Base-by-base conservation (phyloP, 2,888 invertebrate species). In the Branchinecta sandiegonensis region DNA sequence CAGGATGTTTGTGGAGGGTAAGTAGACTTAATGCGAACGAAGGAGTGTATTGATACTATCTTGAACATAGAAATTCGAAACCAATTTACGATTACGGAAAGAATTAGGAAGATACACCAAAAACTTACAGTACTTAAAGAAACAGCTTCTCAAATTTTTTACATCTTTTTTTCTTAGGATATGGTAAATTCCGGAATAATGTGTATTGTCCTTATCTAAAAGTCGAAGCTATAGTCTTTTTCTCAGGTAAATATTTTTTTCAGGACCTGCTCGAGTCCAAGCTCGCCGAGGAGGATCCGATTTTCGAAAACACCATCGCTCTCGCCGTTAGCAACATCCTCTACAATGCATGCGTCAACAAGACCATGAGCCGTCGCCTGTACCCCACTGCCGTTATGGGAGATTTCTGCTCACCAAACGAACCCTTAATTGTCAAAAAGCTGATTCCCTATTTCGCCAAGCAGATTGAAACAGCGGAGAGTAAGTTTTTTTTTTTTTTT, bases 251-350 rank as follows among this genome's bases (percentile, higher is more conserved):
- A 37, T 10, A 14, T 56, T 1, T 56, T 14, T 56, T 56, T 56
- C 70, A 75, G 71, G 71, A 74, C 63, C 70, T 76, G 50, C 71
- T 73, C 65, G 71, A 74, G 9, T 69, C 71, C 64, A 64, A 72
- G 0, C 72, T 70, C n/a, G 72, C 74, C 9, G 73, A 74, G 65
- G 69, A 73, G 12, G 71, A 73, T 68, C 47, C 69, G 8, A 71
- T 72, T 48, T 64, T 74, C 69, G 72, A 72, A 65, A 72, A 72
- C 66, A 71, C 75, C 8, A 73, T 74, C 48, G 69, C 74, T 17
- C 71, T 78, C 63, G 71, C 76, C 23, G 73, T 76, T 70, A 73
- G 74, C 65, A 74, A 74, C 68, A 71, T 78, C 67, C 70, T 77
- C 68, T 71, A 75, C 70, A 73, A 75, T 70, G 75, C 76, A 48